Percentiles rank a stretch among this genome's conserved stretches.
phyloP scores from a whole-genome alignment of 1,140 invertebrate species.

The Macrotrachela quadricornifera region DNA sequence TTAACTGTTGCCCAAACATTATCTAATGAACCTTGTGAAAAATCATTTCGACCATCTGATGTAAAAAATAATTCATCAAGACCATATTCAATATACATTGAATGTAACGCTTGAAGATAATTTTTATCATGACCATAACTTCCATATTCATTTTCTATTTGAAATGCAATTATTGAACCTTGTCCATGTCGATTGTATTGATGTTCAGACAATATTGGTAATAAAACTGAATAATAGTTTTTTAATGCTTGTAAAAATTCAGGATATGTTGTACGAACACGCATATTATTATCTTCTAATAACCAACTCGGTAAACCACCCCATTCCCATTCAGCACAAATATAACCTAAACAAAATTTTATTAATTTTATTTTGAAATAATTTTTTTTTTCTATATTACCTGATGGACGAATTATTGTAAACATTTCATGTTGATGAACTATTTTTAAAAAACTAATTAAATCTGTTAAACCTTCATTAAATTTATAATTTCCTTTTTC shows the following conservation, averaged over 20 bases:
- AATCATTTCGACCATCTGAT: conserved; percentile 36
- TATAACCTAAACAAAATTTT: not conserved
- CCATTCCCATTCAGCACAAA: conserved; percentile 4
- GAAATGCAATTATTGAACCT: conserved; percentile 57
- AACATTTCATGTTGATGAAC: not conserved
- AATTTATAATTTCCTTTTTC: not conserved
- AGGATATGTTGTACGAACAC: conserved; percentile 7
- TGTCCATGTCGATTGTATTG: conserved; percentile 43
- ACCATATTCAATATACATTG: conserved; percentile 39
- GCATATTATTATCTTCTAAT: not conserved
- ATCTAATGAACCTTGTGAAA: not conserved
- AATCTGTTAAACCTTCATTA: not conserved
- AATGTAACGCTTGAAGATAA: conserved; percentile 26
- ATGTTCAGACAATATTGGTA: conserved; percentile 36
- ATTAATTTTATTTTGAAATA: no score
- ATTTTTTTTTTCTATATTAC: no score
- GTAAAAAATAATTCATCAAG: conserved; percentile 53
- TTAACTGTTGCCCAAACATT: conserved; percentile 16
- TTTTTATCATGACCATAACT: conserved; percentile 44
- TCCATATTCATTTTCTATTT: conserved; percentile 84
- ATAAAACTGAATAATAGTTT: conserved; percentile 38
- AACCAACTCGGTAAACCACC: conserved; percentile 5
- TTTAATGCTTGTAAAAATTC: conserved; percentile 40
- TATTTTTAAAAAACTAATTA: conserved; percentile 2
- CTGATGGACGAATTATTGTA: not conserved